Conservation (phyloP, 2,888 invertebrate genomes). For the Drosophila paranaensis region DNA sequence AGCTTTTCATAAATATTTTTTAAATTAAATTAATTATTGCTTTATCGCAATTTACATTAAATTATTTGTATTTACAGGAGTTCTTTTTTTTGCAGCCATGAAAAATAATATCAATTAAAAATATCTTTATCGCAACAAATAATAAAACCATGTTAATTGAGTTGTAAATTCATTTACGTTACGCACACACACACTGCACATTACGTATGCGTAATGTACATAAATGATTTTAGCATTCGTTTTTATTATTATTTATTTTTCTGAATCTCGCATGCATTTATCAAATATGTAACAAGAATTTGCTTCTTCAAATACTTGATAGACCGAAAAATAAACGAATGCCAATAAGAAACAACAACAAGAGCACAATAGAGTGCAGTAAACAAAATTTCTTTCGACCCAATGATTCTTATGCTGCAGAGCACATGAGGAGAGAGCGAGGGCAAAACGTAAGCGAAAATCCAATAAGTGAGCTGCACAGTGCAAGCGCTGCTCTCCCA, state of each 20-base stretch:
- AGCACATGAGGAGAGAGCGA: neutral
- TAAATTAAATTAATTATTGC: neutral
- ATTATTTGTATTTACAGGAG: neutral
- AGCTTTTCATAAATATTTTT: neutral
- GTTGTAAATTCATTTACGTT: slow-evolving; percentile 21
- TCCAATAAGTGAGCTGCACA: slow-evolving; percentile 45
- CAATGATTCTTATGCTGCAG: slow-evolving; percentile 42
- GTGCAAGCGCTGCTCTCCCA: neutral
- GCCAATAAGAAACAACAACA: slow-evolving; percentile 27
- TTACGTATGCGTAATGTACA: slow-evolving; percentile 39
- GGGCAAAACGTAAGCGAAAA: slow-evolving; percentile 17
- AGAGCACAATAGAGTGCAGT: slow-evolving; percentile 38
- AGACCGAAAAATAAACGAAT: slow-evolving; percentile 48
- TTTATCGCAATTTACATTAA: neutral
- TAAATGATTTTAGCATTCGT: slow-evolving; percentile 4
- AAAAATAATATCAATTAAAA: neutral
- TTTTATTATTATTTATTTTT: slow-evolving; percentile 7
- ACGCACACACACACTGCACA: slow-evolving; percentile 10
- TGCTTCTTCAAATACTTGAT: slow-evolving; percentile 49
- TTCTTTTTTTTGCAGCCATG: neutral
- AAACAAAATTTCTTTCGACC: slow-evolving; percentile 32
- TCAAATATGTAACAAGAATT: slow-evolving; percentile 53
- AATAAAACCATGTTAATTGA: neutral
- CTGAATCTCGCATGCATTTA: neutral
- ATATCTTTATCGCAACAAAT: neutral